Evolutionary conservation across 2,888 invertebrate genomes (phyloP).

Genomic region (Endotricha flammealis): DNA sequence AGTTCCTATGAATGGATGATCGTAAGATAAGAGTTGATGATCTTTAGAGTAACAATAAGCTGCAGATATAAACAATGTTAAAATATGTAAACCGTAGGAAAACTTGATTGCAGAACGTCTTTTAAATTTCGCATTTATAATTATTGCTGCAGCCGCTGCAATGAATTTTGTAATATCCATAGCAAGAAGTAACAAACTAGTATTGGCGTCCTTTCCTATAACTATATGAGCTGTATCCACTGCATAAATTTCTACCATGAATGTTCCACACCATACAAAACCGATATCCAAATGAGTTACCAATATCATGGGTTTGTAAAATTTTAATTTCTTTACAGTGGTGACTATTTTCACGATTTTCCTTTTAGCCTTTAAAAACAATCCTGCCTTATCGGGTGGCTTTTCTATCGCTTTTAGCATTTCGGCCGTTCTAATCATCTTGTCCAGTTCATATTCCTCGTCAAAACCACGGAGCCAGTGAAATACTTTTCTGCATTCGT

Average conservation of each 20-base stretch:
- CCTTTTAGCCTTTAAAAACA: too few relatives aligned
- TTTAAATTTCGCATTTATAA: too few relatives aligned
- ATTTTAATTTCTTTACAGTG: slow-evolving; percentile 11
- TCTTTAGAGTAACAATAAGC: slow-evolving; percentile 14
- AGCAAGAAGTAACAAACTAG: too few relatives aligned
- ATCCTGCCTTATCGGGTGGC: too few relatives aligned
- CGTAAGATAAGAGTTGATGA: slow-evolving; percentile 7
- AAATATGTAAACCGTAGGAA: slow-evolving; percentile 10
- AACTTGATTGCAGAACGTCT: too few relatives aligned
- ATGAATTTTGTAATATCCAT: too few relatives aligned
- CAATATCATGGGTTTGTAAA: slow-evolving; percentile 25
- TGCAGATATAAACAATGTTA: slow-evolving; percentile 10
- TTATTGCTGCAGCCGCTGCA: too few relatives aligned
- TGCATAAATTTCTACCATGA: too few relatives aligned
- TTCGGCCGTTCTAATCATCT: slow-evolving; percentile 20
- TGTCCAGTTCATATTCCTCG: slow-evolving; percentile 38
- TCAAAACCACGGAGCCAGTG: slow-evolving; percentile 73
- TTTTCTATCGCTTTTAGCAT: too few relatives aligned
- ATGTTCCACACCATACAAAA: slow-evolving; percentile 11
- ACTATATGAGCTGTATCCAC: too few relatives aligned
- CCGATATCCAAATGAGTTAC: slow-evolving; percentile 20
- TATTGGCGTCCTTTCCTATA: too few relatives aligned
- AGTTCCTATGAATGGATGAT: slow-evolving; percentile 17
- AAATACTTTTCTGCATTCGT: slow-evolving; percentile 72
- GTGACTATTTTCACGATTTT: neutral